Evolutionary conservation across 2,888 invertebrate genomes (phyloP), one percentile per base, ranked within the genome.

Genomic region (Leucophenga maculata): DNA sequence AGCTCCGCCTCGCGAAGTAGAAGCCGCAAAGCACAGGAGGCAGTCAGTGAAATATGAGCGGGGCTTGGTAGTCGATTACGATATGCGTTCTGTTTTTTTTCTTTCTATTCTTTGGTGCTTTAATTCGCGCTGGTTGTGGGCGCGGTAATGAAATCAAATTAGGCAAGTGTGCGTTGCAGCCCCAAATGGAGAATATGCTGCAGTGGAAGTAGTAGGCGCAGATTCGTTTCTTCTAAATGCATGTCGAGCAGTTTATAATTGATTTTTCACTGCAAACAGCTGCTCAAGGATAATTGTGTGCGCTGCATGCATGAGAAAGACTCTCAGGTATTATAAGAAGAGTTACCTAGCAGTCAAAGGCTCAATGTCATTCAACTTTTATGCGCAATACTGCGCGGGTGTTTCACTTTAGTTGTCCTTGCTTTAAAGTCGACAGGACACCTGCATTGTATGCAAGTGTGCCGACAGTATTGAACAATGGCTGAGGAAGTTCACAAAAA

Each of bases 81-180:
- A 69, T 18, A 31, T 31, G 39, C 39, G 68, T 72, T 18, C 2
- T 50, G 4, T 50, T 13, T 39, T 39, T 11, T 39, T 39, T 39
- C 8, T 11, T 39, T 39, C 8, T 39, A 1, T 39, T 39, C 8
- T 39, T 1, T 39, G 39, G 39, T 39, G 39, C 69, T 68, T 55
- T 55, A 39, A 60, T 32, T 16, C 32, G 39, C 18, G 62, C 39
- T 59, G 59, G 78, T 85, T 77, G 86, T 84, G 84, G 87, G 87
- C 86, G 87, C 85, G 86, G 87, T 87, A 87, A 87, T 87, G 87
- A 86, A 88, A 88, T 88, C 88, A 88, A 87, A 87, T 87, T 87
- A 87, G 86, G 80, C 86, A 87, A 86, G 82, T 85, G 82, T 81
- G 76, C 77, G 77, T 78, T 78, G 73, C 78, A 73, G 75, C 80